Percentiles rank a stretch among this genome's conserved stretches.
These are phyloP conservation scores for Stichodactyla mertensii DNA, from an alignment of 64 coral and sea anemone genomes.

Conservation along the genomic window DNA sequence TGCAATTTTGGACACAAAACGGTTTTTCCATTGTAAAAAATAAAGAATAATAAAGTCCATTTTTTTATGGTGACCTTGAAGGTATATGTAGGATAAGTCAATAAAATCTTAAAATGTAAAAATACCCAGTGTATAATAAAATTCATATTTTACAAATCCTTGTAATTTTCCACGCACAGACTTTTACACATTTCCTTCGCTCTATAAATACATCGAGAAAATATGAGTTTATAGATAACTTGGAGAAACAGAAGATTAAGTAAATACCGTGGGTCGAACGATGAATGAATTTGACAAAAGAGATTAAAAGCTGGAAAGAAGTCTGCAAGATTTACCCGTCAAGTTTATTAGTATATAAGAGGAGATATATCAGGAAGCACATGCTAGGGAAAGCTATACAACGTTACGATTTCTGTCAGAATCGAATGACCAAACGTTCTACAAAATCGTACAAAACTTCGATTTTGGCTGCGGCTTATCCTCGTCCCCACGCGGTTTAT, in stretches of 20 bases:
- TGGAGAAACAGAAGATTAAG: neutral
- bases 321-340: neutral
- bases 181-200: neutral
- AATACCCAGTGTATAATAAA: neutral
- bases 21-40: neutral
- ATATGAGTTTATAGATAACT: too few relatives aligned
- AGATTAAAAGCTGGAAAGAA: neutral
- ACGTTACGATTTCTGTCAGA: neutral
- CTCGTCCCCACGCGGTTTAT: slow-evolving; percentile 5
- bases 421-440: neutral
- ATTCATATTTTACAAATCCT: neutral
- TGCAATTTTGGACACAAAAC: neutral
- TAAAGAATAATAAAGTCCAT: neutral
- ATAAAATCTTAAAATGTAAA: neutral
- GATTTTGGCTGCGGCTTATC: slow-evolving; percentile 66
- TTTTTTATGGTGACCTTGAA: neutral
- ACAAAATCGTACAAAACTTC: slow-evolving; percentile 94
- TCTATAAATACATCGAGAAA: neutral
- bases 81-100: neutral
- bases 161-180: neutral
- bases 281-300: neutral
- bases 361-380: too few relatives aligned
- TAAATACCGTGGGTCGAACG: neutral
- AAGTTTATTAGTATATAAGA: too few relatives aligned
- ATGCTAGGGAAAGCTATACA: neutral